phyloP scores from a whole-genome alignment of 2,797 vertebrate genomes.

The Sebastes variabilis region DNA sequence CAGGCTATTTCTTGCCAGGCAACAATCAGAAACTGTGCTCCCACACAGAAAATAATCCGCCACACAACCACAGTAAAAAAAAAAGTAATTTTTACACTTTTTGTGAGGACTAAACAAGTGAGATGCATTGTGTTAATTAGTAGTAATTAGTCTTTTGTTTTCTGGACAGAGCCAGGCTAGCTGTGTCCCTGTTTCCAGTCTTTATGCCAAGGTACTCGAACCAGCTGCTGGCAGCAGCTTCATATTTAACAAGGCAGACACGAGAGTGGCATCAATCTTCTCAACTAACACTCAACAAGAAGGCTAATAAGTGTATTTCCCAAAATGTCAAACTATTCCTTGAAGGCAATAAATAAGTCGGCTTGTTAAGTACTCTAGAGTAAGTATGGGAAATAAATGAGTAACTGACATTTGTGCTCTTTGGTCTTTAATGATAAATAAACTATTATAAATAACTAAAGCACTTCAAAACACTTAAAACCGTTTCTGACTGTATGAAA shows the following conservation, averaged over 20 bases:
- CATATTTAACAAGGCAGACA: not conserved
- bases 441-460: not conserved
- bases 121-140: no score
- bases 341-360: not conserved
- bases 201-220: not conserved
- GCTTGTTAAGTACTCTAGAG: not conserved
- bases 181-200: not conserved
- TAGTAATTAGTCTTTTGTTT: no score
- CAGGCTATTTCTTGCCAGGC: not conserved
- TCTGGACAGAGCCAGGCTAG: not conserved
- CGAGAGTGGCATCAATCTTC: not conserved
- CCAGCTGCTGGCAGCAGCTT: not conserved
- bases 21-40: not conserved
- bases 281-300: not conserved
- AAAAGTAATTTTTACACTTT: not conserved
- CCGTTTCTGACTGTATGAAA: not conserved
- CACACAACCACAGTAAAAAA: not conserved
- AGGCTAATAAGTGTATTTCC: not conserved
- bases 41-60: not conserved
- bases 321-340: not conserved
- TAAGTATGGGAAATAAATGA: not conserved
- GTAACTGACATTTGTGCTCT: not conserved
- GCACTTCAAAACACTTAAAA: not conserved
- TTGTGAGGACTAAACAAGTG: no score
- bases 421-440: not conserved